Conservation (phyloP, 2,113 vertebrate genomes). For the Syrmaticus mikado region DNA sequence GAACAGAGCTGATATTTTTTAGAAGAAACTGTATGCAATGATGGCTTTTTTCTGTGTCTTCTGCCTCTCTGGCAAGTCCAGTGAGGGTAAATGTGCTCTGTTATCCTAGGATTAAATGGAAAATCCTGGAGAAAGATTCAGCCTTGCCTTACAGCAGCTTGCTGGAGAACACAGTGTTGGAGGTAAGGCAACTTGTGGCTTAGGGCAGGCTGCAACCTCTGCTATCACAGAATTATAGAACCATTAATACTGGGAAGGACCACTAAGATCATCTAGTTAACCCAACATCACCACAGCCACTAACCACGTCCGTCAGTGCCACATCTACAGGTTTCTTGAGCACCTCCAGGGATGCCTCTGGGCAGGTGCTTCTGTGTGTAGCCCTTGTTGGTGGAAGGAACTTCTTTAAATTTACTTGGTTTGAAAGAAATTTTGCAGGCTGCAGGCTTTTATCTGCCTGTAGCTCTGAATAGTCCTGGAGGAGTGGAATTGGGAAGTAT, state of each 20-base stretch:
- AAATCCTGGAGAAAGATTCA: background rate
- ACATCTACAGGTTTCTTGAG: too few relatives aligned
- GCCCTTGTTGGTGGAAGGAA: background rate
- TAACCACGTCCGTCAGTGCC: too few relatives aligned
- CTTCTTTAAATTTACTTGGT: background rate
- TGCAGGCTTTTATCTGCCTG: background rate
- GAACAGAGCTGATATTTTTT: background rate
- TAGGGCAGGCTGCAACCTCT: background rate
- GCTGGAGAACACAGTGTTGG: too few relatives aligned
- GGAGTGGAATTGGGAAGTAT: background rate
- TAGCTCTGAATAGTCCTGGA: background rate
- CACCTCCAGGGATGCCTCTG: too few relatives aligned
- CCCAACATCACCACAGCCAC: too few relatives aligned
- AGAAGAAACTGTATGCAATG: background rate
- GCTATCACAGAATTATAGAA: too few relatives aligned
- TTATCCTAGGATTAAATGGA: background rate
- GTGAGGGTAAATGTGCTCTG: background rate
- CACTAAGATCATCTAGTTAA: too few relatives aligned
- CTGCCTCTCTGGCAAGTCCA: background rate
- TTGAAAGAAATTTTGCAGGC: background rate
- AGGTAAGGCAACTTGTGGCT: background rate
- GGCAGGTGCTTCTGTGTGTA: background rate
- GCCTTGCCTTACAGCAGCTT: background rate
- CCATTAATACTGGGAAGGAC: too few relatives aligned
- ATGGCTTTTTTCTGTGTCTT: background rate